Percentiles rank a stretch among this genome's conserved stretches.
phyloP scores from a whole-genome alignment of 2,797 vertebrate species.

The Alauda arvensis region DNA sequence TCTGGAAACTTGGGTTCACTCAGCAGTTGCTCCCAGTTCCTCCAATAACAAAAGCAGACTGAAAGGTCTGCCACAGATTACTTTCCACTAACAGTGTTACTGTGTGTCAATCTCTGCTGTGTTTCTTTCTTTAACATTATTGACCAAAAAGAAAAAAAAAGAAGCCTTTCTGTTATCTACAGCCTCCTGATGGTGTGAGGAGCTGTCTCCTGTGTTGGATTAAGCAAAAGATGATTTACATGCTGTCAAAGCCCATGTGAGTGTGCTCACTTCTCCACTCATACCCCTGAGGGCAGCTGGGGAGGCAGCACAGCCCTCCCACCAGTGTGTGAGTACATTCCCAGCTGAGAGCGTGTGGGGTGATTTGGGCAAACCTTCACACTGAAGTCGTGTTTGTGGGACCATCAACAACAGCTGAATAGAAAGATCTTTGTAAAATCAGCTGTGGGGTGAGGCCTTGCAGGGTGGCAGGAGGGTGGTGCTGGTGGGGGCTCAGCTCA shows the following conservation, averaged over 20 bases:
- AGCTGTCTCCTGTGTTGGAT: not conserved
- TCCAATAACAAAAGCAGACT: not conserved
- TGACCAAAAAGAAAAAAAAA: not conserved
- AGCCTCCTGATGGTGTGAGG: not conserved
- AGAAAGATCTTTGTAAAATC: conserved; percentile 10
- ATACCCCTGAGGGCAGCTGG: not conserved
- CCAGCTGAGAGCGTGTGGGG: not conserved
- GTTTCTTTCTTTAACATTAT: not conserved
- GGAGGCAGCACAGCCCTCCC: not conserved
- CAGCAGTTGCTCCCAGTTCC: not conserved
- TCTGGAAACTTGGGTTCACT: not conserved
- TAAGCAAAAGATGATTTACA: not conserved
- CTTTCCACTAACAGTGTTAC: not conserved
- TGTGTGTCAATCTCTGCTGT: not conserved
- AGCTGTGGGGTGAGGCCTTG: not conserved
- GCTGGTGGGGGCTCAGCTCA: not conserved
- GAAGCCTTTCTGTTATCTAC: not conserved
- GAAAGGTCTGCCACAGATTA: not conserved
- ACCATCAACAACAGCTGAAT: conserved; percentile 30
- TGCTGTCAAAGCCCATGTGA: not conserved
- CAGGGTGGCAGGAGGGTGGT: fast-evolving
- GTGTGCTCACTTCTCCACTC: not conserved
- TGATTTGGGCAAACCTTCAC: not conserved
- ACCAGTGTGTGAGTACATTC: not conserved
- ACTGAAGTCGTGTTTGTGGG: not conserved